A percentile compares a stretch with the other conserved stretches of the same genome.
Conservation (phyloP, 2,888 invertebrate species). For the Yponomeuta malinellus region DNA sequence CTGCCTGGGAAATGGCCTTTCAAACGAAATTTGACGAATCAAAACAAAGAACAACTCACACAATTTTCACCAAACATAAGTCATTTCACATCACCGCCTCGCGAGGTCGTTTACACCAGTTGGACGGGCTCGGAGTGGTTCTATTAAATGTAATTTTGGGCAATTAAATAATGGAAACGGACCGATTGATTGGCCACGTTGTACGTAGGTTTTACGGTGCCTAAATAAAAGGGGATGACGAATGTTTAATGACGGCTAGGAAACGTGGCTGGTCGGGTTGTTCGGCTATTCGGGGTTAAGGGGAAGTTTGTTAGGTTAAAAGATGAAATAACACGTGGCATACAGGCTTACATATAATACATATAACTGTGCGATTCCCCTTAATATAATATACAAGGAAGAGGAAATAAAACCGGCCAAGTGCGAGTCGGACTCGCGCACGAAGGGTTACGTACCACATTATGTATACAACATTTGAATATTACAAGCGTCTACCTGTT, state of each 20-base stretch:
- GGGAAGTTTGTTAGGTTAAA: neutral
- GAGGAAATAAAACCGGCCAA: neutral
- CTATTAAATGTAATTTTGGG: conserved; percentile 16
- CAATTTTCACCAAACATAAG: conserved; percentile 1
- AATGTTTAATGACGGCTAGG: conserved; percentile 10
- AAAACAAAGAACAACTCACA: neutral
- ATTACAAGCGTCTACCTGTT: no score
- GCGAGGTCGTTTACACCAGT: conserved; percentile 8
- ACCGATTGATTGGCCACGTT: conserved; percentile 12
- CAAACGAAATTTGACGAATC: no score
- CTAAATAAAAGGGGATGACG: conserved; percentile 16
- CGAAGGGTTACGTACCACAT: no score
- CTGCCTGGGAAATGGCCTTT: no score
- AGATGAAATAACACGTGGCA: no score
- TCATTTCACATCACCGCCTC: neutral
- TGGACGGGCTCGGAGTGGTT: neutral
- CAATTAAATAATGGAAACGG: conserved; percentile 14
- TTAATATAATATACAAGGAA: neutral
- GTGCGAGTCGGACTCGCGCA: no score
- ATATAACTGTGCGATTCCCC: neutral
- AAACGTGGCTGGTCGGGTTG: neutral
- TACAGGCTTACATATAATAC: no score
- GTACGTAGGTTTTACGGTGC: conserved; percentile 9
- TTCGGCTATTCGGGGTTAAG: neutral
- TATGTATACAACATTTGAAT: no score